Percentiles rank a stretch among this genome's conserved stretches.
Evolutionary conservation across 2,888 invertebrate species (phyloP).

Genomic region (Aporophyla lueneburgensis): DNA sequence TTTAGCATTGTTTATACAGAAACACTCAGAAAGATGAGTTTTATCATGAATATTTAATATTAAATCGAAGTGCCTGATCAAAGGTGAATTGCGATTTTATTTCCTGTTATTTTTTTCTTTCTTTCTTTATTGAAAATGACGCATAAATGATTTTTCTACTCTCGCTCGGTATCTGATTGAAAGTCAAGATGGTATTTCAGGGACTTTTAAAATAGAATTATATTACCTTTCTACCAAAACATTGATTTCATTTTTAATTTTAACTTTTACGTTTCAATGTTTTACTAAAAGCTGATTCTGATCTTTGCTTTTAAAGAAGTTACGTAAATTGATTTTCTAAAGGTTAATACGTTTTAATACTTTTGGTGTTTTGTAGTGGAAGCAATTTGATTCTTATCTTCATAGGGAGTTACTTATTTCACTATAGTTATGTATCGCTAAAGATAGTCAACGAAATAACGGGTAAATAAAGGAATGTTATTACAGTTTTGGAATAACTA

Average conservation of each 20-base stretch:
- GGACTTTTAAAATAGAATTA: constrained; percentile 24
- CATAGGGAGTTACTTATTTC: too few relatives aligned
- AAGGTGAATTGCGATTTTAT: constrained; percentile 31
- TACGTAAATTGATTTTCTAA: neutral
- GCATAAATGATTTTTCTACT: constrained; percentile 14
- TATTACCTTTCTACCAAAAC: constrained; percentile 16
- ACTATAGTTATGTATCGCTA: neutral
- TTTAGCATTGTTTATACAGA: constrained; percentile 15
- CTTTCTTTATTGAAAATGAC: constrained; percentile 23
- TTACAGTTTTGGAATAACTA: neutral
- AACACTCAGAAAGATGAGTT: constrained; percentile 40
- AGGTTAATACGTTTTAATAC: neutral
- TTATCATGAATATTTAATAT: constrained; percentile 54
- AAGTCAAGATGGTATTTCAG: constrained; percentile 41
- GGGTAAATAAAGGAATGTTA: neutral
- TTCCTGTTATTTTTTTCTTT: constrained; percentile 23
- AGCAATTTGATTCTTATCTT: neutral
- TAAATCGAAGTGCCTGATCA: constrained; percentile 12
- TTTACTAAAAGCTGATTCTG: neutral
- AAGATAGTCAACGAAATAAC: neutral
- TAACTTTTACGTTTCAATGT: neutral
- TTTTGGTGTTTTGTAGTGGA: too few relatives aligned
- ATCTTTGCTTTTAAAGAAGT: neutral
- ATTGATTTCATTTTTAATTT: neutral
- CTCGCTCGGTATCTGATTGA: constrained; percentile 36